phyloP scores from a whole-genome alignment of 2,888 invertebrate genomes.

The Nycteola revayana region DNA sequence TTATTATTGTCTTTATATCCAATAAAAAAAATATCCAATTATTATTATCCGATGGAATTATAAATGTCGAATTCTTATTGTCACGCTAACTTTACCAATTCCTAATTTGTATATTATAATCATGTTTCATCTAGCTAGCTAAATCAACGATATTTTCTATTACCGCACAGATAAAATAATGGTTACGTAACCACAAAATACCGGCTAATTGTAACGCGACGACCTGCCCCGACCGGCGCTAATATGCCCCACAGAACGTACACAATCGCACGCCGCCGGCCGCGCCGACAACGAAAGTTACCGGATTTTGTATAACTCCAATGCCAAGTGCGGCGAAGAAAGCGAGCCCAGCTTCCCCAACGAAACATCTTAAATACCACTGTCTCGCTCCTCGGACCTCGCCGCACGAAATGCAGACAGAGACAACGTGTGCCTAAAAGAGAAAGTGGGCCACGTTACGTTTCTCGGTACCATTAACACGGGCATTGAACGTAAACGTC shows the following conservation, averaged over 20 bases:
- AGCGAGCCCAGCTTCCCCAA: constrained; percentile 70
- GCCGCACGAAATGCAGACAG: constrained; percentile 50
- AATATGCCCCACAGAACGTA: constrained; percentile 44
- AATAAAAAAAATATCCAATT: no score
- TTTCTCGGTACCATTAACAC: constrained; percentile 78
- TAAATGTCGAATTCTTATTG: no score
- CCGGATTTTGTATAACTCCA: constrained; percentile 76
- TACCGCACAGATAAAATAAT: constrained; percentile 55
- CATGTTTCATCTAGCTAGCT: no score
- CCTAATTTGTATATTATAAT: no score
- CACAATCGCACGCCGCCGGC: constrained; percentile 53
- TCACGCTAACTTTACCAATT: no score
- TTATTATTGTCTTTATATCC: no score
- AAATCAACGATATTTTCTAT: constrained; percentile 29
- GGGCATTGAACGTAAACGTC: constrained; percentile 78
- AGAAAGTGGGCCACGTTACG: constrained; percentile 82
- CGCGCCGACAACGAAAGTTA: constrained; percentile 73
- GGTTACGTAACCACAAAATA: constrained; percentile 58
- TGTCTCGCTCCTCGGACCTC: constrained; percentile 59
- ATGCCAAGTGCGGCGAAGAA: constrained; percentile 80
- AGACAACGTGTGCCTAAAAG: constrained; percentile 75
- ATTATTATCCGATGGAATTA: no score
- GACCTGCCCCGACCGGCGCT: constrained; percentile 40
- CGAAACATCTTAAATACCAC: constrained; percentile 53
- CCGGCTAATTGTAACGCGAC: constrained; percentile 58